Conservation (phyloP, 2,797 vertebrate genomes). For the Myioborus miniatus region DNA sequence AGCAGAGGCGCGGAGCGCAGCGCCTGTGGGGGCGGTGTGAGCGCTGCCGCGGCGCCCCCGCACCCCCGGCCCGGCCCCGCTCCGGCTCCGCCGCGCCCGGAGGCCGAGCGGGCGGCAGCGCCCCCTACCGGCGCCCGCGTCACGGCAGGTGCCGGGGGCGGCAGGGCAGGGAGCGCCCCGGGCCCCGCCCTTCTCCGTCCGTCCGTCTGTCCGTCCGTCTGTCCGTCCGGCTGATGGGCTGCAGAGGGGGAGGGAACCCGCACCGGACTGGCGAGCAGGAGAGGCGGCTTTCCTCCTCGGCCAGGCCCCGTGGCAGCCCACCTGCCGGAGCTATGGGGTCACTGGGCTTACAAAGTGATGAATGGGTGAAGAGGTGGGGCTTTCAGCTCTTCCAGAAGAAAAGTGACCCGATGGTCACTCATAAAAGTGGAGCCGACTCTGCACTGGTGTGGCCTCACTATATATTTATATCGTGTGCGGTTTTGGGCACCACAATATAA, state of each 20-base stretch:
- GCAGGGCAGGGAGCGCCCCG: not conserved
- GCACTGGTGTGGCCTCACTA: not conserved
- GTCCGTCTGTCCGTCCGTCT: fast-evolving
- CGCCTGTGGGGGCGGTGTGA: not conserved
- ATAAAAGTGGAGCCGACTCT: not conserved
- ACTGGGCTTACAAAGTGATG: not conserved
- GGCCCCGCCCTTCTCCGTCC: not conserved
- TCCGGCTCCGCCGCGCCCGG: not conserved
- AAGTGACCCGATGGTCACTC: not conserved
- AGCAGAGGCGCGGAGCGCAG: not conserved
- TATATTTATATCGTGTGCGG: not conserved
- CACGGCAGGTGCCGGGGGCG: not conserved
- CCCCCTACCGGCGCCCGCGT: not conserved
- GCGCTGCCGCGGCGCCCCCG: fast-evolving
- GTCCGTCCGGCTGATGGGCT: not conserved
- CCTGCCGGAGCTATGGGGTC: not conserved
- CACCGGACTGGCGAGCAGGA: not conserved
- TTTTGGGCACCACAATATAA: not conserved
- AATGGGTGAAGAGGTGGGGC: not conserved
- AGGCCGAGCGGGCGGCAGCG: not conserved
- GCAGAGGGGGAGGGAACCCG: not conserved
- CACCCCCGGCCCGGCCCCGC: not conserved
- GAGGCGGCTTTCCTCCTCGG: not conserved
- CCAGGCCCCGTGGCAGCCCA: not conserved
- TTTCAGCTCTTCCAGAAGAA: not conserved